These are phyloP conservation scores for Orthosia gracilis DNA, from an alignment of 2,888 invertebrate species.

Conservation along the genomic window DNA sequence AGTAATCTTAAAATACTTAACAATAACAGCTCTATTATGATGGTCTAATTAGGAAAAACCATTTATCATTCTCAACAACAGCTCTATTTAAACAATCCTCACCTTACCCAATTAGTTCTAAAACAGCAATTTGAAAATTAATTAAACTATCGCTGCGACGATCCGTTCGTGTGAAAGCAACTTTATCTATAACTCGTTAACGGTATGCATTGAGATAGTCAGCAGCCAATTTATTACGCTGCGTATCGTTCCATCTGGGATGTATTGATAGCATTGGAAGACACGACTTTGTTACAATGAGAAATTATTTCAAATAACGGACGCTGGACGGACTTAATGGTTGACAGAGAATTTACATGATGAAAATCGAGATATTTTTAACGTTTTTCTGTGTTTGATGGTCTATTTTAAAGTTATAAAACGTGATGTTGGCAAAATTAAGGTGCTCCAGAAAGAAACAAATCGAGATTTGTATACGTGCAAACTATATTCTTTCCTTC, in stretches of 20 bases:
- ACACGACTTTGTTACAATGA: conserved; percentile 68
- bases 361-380: conserved; percentile 52
- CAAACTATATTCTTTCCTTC: conserved; percentile 4
- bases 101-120: conserved; percentile 47
- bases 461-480: background rate
- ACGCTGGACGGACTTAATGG: conserved; percentile 52
- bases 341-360: conserved; percentile 60
- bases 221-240: conserved; percentile 85
- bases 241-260: conserved; percentile 82
- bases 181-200: conserved; percentile 80
- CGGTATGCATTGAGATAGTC: conserved; percentile 82
- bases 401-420: conserved; percentile 15
- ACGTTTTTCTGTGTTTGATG: conserved; percentile 32
- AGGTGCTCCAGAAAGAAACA: background rate
- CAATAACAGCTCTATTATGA: conserved; percentile 26
- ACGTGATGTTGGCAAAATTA: conserved; percentile 5
- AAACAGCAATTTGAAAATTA: conserved; percentile 57
- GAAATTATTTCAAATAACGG: conserved; percentile 69
- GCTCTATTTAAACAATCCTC: conserved; percentile 45
- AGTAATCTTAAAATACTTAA: background rate
- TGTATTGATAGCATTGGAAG: conserved; percentile 77
- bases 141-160: conserved; percentile 62
- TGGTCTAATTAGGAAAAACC: conserved; percentile 27
- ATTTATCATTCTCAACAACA: conserved; percentile 40
- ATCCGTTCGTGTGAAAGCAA: conserved; percentile 64